Percentiles rank a stretch among this genome's conserved stretches.
These are phyloP conservation scores for Scaptomyza tumidula DNA, from an alignment of 2,888 invertebrate genomes.

Conservation along the genomic window DNA sequence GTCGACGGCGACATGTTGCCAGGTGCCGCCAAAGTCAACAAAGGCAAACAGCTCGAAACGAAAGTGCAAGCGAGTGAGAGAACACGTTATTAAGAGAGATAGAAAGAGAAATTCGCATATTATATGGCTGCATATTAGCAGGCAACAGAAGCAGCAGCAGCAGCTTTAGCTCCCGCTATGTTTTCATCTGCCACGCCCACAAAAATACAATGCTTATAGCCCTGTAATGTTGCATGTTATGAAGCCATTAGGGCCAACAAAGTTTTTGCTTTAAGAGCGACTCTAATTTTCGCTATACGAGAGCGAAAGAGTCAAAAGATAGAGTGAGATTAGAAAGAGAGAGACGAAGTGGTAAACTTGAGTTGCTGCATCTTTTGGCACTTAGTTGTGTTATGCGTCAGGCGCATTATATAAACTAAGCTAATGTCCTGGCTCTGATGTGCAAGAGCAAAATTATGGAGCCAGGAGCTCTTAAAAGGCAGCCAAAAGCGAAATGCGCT, in stretches of 20 bases:
- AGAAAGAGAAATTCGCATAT: constrained; percentile 53
- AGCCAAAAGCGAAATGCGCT: constrained; percentile 7
- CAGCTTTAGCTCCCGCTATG: constrained; percentile 7
- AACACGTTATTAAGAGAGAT: not conserved
- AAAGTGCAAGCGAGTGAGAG: not conserved
- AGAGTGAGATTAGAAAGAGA: constrained; percentile 1
- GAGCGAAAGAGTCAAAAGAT: constrained; percentile 30
- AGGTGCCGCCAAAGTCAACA: constrained; percentile 66
- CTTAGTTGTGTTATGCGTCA: constrained; percentile 38
- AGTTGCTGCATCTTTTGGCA: constrained; percentile 55
- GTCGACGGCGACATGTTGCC: constrained; percentile 42
- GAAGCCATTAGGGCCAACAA: constrained; percentile 76
- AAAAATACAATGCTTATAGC: constrained; percentile 49
- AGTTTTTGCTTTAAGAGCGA: constrained; percentile 67
- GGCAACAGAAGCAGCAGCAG: constrained; percentile 29
- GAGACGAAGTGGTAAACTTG: not conserved
- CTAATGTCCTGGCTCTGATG: constrained; percentile 43
- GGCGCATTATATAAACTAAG: constrained; percentile 38
- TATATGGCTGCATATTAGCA: constrained; percentile 76
- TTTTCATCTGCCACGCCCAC: constrained; percentile 57
- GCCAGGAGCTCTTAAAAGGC: not conserved
- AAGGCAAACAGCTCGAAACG: constrained; percentile 19
- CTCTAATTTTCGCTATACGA: constrained; percentile 54
- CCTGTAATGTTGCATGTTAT: constrained; percentile 76
- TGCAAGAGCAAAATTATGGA: constrained; percentile 34